Evolutionary conservation across 2,113 vertebrate genomes (phyloP).

Genomic region (Corapipo altera): DNA sequence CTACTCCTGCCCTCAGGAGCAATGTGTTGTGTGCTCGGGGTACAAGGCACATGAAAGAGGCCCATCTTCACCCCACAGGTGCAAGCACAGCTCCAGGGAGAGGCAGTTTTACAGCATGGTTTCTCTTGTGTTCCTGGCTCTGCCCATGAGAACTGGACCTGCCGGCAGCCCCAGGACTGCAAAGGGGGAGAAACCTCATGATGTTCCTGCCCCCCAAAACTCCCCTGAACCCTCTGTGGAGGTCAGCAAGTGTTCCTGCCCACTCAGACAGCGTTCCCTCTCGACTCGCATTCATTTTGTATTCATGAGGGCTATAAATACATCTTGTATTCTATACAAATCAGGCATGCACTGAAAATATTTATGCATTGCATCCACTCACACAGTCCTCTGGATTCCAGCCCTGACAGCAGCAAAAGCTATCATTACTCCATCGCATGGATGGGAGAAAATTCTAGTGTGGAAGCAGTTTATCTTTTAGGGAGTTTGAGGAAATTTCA

Average conservation of each 20-base stretch:
- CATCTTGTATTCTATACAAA: neutral
- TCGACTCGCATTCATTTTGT: neutral
- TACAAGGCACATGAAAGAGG: rapidly evolving
- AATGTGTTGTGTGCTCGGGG: rapidly evolving
- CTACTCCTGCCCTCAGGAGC: neutral
- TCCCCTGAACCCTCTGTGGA: rapidly evolving
- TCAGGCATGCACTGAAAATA: neutral
- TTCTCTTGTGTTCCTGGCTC: rapidly evolving
- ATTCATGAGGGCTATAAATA: constrained; percentile 37
- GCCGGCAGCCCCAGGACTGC: neutral
- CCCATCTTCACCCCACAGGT: rapidly evolving
- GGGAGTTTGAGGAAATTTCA: neutral
- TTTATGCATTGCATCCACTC: constrained; percentile 1
- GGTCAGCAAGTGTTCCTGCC: neutral
- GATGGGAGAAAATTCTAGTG: neutral
- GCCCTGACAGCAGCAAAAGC: neutral
- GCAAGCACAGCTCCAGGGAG: neutral
- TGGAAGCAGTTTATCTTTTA: neutral
- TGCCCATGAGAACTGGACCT: neutral
- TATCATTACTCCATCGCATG: neutral
- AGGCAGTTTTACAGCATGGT: rapidly evolving
- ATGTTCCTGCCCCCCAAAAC: neutral
- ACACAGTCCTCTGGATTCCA: neutral
- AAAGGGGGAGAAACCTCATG: neutral
- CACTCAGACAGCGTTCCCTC: neutral